Evolutionary conservation across 1,140 invertebrate genomes (phyloP), one percentile per base, ranked within the genome.

Genomic region (Drosophila ficusphila): DNA sequence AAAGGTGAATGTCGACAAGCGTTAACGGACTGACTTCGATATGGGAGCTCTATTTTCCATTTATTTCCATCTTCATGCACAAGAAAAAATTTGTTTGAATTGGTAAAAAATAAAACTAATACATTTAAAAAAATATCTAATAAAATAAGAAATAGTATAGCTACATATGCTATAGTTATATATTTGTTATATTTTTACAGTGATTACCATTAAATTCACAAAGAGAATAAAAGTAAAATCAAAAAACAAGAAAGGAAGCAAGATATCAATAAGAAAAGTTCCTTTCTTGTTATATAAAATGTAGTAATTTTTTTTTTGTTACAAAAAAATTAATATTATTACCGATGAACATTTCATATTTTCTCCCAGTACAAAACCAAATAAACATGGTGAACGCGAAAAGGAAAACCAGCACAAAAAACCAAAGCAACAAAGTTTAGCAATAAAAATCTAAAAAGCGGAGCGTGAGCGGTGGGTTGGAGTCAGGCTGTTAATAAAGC

Each of bases 371-470:
- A 39, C 39, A 9, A 18, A 36, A 47, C 36, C 72, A 64, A 82
- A 76, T 75, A 64, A 65, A 53, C 44, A 70, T 69, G 54, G 44
- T 57, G 25, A 73, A 38, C 12, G 53, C 25, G 27, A 52, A 77
- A 64, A 38, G 49, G 23, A 31, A 75, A 53, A 54, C 33, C 18
- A 27, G 9, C 51, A 16, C 12, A 74, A 53, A 25, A 72, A 71
- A 51, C 47, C 31, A 52, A 46, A 56, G 81, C 72, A 85, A 81
- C 82, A 88, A 86, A 86, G 76, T 86, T 88, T 81, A 74, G 82
- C 82, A 86, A 86, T 86, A 86, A 86, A 85, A 86, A 88, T 88
- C 76, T 60, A 86, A 86, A 86, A 86, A 70, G 64, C 29, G 18
- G 29, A 36, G 49, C 19, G 25, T 8, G 25, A 57, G 54, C 31